phyloP scores from a whole-genome alignment of 2,888 invertebrate species.

The Cephus rjabovi region DNA sequence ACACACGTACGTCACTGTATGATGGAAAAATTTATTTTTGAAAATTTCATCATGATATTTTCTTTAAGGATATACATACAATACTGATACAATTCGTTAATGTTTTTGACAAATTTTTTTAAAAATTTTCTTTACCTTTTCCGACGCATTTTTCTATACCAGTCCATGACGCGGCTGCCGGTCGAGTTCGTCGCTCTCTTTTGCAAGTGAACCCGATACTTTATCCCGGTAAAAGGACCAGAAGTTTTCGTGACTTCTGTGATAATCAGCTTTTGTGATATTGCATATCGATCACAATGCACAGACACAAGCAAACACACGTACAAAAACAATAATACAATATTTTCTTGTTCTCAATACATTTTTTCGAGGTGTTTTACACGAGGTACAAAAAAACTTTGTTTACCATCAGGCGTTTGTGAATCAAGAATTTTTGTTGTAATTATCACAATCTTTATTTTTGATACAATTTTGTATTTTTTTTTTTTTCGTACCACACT shows the following conservation, averaged over 20 bases:
- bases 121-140: slow-evolving; percentile 6
- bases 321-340: not conserved
- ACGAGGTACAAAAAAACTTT: not conserved
- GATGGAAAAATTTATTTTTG: not conserved
- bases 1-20: not conserved
- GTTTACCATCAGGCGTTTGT: not conserved
- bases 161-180: slow-evolving; percentile 6
- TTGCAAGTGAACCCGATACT: not conserved
- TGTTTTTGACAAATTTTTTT: not conserved
- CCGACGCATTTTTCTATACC: slow-evolving; percentile 20
- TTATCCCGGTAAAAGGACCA: not conserved
- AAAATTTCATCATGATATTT: not conserved
- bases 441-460: not conserved
- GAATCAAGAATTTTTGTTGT: not conserved
- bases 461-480: not conserved
- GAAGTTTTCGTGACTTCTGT: not conserved
- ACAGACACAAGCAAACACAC: not conserved
- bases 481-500: not conserved
- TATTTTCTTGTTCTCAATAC: not conserved
- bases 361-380: not conserved
- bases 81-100: not conserved
- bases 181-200: not conserved
- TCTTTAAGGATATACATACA: too few species aligned
- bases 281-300: not conserved
- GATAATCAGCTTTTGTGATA: not conserved